Conservation (phyloP, 2,797 vertebrate species). For the Rhyacichthys aspro region DNA sequence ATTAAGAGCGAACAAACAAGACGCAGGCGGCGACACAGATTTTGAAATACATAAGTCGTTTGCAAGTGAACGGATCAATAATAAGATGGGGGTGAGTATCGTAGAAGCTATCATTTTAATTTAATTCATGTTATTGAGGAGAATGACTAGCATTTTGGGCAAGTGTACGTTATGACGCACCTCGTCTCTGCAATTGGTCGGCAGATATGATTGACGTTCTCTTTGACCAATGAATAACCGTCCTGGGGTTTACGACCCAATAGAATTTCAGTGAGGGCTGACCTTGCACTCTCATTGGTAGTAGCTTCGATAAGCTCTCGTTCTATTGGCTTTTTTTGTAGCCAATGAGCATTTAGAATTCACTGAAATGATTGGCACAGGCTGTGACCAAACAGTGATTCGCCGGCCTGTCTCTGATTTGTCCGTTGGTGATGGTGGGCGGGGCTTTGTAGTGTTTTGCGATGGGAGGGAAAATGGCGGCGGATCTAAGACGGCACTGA, state of each 20-base stretch:
- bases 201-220: constrained; percentile 4
- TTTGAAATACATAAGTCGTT: neutral
- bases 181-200: constrained; percentile 37
- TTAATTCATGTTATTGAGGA: constrained; percentile 10
- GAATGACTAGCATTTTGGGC: constrained; percentile 28
- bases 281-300: constrained; percentile 37
- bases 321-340: constrained; percentile 62
- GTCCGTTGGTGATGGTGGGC: constrained; percentile 45
- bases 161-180: constrained; percentile 10
- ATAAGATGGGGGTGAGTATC: constrained; percentile 64
- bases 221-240: constrained; percentile 12
- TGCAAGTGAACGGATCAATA: neutral
- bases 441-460: constrained; percentile 77
- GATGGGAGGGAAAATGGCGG: constrained; percentile 89
- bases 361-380: constrained; percentile 30
- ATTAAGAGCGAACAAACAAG: neutral
- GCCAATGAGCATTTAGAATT: constrained; percentile 30
- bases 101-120: neutral
- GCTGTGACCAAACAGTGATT: constrained; percentile 45
- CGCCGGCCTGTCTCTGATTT: constrained; percentile 19
- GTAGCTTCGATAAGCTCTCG: neutral
- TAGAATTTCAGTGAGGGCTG: neutral
- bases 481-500: constrained; percentile 51
- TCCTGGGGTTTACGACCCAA: constrained; percentile 25
- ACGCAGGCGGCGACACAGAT: constrained; percentile 1